These are phyloP conservation scores for Pampusana beccarii DNA, from an alignment of 2,113 vertebrate species.

Conservation along the genomic window DNA sequence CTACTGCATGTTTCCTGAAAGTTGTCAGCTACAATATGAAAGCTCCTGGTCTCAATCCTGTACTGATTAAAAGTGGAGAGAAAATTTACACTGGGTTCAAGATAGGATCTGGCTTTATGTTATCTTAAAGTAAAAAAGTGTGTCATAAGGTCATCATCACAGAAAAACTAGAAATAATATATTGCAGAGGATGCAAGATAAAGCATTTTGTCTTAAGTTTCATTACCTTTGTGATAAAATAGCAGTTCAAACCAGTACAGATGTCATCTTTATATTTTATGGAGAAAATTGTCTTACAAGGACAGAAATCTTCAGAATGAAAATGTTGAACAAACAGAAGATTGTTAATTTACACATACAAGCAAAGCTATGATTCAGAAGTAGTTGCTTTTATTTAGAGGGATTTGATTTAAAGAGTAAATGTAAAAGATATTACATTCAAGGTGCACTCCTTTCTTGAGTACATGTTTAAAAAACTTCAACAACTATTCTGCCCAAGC, in stretches of 20 bases:
- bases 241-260: neutral
- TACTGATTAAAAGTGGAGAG: neutral
- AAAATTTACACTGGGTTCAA: neutral
- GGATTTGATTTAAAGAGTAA: neutral
- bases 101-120: neutral
- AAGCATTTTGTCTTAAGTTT: neutral
- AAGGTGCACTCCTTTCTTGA: conserved; percentile 58
- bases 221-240: neutral
- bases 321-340: conserved; percentile 23
- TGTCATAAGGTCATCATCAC: neutral
- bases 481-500: neutral
- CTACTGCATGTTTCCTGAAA: neutral
- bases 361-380: neutral
- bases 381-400: neutral
- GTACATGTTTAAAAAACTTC: neutral
- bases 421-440: neutral
- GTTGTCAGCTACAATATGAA: neutral
- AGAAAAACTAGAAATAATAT: neutral
- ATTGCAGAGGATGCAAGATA: neutral
- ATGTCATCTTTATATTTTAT: neutral
- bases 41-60: neutral
- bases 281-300: conserved; percentile 18
- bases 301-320: neutral
- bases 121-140: neutral
- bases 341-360: conserved; percentile 17